These are phyloP conservation scores for Gymnopithys bicolor DNA, from an alignment of 2,797 vertebrate genomes.

Conservation along the genomic window DNA sequence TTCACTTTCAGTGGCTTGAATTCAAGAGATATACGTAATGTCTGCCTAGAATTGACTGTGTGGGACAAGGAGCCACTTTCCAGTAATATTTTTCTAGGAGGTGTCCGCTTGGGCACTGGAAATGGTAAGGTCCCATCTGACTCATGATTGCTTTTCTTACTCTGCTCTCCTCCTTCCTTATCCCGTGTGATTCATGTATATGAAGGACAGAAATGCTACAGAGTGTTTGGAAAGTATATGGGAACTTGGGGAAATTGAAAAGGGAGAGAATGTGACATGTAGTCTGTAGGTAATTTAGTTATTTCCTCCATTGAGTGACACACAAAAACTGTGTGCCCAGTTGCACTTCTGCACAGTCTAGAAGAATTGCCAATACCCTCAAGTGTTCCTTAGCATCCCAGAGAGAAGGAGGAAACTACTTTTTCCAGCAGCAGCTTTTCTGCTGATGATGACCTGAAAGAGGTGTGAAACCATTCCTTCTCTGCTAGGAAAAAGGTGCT, in stretches of 20 bases:
- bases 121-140: constrained; percentile 79
- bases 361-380: neutral
- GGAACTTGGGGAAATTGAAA: neutral
- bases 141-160: neutral
- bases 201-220: neutral
- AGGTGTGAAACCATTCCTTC: accelerated
- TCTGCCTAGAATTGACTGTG: constrained; percentile 93
- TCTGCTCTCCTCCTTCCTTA: neutral
- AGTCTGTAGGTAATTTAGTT: neutral
- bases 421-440: neutral
- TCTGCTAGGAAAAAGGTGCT: neutral
- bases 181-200: accelerated
- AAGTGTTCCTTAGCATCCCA: neutral
- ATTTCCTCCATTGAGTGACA: neutral
- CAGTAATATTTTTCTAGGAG: constrained; percentile 95
- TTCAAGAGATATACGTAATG: constrained; percentile 87
- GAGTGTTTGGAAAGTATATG: neutral
- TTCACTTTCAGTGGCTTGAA: constrained; percentile 92
- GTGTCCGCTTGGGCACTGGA: constrained; percentile 89
- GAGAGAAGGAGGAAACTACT: neutral
- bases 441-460: neutral
- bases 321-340: neutral
- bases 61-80: constrained; percentile 97
- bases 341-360: neutral
- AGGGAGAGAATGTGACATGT: neutral